These are phyloP conservation scores for Danio jaintianensis DNA, from an alignment of 2,797 vertebrate genomes.

Conservation along the genomic window DNA sequence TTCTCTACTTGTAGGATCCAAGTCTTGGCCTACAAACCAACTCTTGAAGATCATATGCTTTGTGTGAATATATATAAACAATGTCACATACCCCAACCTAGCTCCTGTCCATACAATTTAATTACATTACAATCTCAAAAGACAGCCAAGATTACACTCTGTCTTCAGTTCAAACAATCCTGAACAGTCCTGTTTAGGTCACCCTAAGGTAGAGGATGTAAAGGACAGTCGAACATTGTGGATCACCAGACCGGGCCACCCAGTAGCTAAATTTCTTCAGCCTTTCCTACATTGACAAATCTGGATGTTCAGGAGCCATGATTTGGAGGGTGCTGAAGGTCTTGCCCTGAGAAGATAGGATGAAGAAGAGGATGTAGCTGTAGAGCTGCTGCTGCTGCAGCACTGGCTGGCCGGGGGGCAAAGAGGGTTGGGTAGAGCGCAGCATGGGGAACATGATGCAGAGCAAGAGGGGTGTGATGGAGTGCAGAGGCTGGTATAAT, in stretches of 20 bases:
- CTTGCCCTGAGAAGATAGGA: slow-evolving; percentile 99
- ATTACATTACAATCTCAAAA: slow-evolving; percentile 19
- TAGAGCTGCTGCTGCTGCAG: slow-evolving; percentile 90
- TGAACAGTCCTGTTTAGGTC: neutral
- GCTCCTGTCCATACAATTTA: slow-evolving; percentile 9
- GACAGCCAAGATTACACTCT: neutral
- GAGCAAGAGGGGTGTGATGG: slow-evolving; percentile 91
- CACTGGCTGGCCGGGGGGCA: slow-evolving; percentile 84
- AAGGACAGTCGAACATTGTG: slow-evolving; percentile 10
- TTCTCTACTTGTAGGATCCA: slow-evolving; percentile 42
- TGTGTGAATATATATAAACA: neutral
- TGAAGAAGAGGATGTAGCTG: slow-evolving; percentile 97
- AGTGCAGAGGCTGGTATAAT: slow-evolving; percentile 97
- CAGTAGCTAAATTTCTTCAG: slow-evolving; percentile 18
- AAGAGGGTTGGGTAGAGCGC: slow-evolving; percentile 95
- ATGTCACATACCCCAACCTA: neutral
- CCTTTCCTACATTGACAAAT: slow-evolving; percentile 36
- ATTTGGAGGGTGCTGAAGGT: slow-evolving; percentile 97
- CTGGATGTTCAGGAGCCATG: slow-evolving; percentile 89
- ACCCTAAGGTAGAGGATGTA: neutral
- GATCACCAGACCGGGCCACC: neutral
- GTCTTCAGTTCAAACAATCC: neutral
- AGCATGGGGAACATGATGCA: slow-evolving; percentile 92
- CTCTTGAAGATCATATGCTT: neutral
- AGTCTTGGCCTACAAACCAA: slow-evolving; percentile 14